These are phyloP conservation scores for Molossus alvarezi DNA, from an alignment of 2,797 vertebrate species.

Conservation along the genomic window DNA sequence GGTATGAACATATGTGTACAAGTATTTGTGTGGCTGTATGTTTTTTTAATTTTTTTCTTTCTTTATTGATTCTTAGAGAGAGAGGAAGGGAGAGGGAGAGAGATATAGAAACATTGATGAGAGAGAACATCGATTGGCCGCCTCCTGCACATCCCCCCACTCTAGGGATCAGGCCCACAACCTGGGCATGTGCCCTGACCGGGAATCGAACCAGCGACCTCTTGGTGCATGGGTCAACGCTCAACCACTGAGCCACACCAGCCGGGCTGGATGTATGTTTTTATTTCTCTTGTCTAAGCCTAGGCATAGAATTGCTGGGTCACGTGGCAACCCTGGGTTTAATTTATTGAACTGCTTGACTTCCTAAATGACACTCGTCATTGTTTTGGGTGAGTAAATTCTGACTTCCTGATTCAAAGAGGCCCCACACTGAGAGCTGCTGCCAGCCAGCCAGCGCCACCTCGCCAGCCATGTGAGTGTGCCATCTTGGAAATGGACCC, in stretches of 20 bases:
- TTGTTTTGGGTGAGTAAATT: no score
- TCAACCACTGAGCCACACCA: no score
- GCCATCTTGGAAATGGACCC: neutral
- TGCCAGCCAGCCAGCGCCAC: neutral
- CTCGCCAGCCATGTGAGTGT: neutral
- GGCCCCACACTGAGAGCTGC: neutral
- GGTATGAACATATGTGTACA: neutral
- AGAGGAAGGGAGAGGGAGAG: no score
- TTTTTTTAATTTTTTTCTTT: neutral
- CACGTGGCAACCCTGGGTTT: neutral
- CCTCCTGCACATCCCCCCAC: no score
- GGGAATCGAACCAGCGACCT: no score
- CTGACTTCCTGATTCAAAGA: neutral
- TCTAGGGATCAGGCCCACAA: no score
- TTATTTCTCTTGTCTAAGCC: neutral
- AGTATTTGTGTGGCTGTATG: neutral
- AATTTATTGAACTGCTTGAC: neutral
- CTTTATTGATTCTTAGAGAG: no score
- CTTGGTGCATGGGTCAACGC: no score
- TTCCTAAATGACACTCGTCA: neutral
- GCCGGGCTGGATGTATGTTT: neutral
- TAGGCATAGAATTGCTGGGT: neutral
- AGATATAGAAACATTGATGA: no score
- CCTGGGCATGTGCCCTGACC: no score
- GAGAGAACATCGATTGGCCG: no score